Evolutionary conservation across 2,888 invertebrate genomes (phyloP), one percentile per base, ranked within the genome.

Genomic region (Torymus auratus): DNA sequence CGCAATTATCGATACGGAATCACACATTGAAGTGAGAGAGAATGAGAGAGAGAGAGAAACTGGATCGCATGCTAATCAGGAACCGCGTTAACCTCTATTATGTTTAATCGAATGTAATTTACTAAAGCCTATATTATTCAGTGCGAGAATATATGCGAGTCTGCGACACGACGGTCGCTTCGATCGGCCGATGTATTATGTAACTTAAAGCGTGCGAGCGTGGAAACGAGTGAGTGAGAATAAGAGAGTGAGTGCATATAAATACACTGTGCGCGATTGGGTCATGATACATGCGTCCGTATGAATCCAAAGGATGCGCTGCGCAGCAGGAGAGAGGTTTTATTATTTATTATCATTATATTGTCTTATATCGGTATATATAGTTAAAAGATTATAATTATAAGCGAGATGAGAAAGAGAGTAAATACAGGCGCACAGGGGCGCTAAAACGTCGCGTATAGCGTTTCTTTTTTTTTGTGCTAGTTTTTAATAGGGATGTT

Each of bases 21-120:
- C 41, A 41, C 41, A 41, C 41, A 41, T 41, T 41, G 41, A 41
- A 28, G 20, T 13, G 13, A 4, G 20, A 2, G 61, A 53, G n/a
- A 15, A 56, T 23, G 23, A 53, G 23, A 50, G 4, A 53, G 15
- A 14, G 28, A 53, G 50, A 58, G 52, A 85, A 85, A 89, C 86
- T 89, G 88, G 88, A 90, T 89, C 89, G 88, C 88, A 89, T 89
- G 90, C 89, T 90, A 90, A 90, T 90, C 90, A 89, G 90, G 41
- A 90, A 90, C 90, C 91, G 89, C 90, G 90, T 90, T 90, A 90
- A 90, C 90, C 90, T 91, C 90, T 88, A 87, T 89, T 90, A 89
- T 88, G 87, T 89, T 90, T 90, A 90, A 90, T 88, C 87, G 87
- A 88, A 88, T 88, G 88, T 89, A 89, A 90, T 89, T 90, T 88